Conservation (phyloP, 2,888 invertebrate species). For the Eubasilissa splendida region DNA sequence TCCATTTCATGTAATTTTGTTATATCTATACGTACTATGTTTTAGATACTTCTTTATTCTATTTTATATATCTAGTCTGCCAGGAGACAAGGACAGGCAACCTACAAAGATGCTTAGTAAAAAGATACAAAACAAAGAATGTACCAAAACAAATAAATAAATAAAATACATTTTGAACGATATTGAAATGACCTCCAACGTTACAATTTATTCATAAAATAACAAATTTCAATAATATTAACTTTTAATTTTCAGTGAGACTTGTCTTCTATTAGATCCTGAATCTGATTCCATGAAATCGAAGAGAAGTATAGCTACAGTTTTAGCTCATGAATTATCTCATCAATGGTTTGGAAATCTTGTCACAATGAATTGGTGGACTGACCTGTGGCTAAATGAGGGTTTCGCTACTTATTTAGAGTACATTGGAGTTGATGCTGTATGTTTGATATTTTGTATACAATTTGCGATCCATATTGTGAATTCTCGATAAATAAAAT, state of each 20-base stretch:
- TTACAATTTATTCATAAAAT: no score
- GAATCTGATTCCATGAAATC: conserved; percentile 68
- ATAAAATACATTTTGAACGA: no score
- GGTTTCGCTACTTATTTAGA: conserved; percentile 81
- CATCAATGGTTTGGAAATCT: conserved; percentile 86
- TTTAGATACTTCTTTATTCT: no score
- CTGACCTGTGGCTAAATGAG: conserved; percentile 81
- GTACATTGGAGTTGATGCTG: conserved; percentile 71
- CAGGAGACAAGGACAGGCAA: no score
- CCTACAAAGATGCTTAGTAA: no score
- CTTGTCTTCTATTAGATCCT: conserved; percentile 74
- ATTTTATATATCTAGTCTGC: no score
- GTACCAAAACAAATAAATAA: no score
- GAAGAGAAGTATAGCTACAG: conserved; percentile 72
- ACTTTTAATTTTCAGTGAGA: conserved; percentile 68
- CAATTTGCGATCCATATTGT: no score
- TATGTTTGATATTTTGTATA: conserved; percentile 62
- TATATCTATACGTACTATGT: no score
- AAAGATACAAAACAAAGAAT: no score
- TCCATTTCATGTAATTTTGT: no score
- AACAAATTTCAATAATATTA: not conserved
- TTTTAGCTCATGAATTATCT: conserved; percentile 79
- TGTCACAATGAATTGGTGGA: conserved; percentile 81
- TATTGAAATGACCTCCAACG: no score
- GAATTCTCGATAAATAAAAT: not conserved